Conservation (phyloP, 2,888 invertebrate species). For the Pristionchus fissidentatus region DNA sequence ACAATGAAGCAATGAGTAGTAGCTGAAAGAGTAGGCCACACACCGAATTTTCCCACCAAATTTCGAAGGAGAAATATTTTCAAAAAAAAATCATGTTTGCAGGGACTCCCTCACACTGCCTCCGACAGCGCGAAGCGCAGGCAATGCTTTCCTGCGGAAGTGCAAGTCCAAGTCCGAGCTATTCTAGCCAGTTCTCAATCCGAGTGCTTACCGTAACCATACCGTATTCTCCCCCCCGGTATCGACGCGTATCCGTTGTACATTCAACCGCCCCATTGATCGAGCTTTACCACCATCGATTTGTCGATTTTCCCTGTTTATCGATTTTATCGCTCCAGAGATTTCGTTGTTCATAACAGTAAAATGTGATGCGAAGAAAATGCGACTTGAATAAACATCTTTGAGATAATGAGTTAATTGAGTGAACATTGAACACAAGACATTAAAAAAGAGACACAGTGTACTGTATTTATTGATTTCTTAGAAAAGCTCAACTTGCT, state of each 20-base stretch:
- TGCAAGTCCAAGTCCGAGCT: slow-evolving; percentile 22
- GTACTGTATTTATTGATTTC: too few relatives aligned
- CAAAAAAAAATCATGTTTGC: background rate
- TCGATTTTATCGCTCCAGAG: background rate
- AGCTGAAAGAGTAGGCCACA: too few relatives aligned
- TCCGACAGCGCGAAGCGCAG: slow-evolving; percentile 20
- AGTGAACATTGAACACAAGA: too few relatives aligned
- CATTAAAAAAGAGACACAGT: too few relatives aligned
- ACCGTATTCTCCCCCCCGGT: background rate
- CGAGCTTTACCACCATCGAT: too few relatives aligned
- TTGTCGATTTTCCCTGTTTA: too few relatives aligned
- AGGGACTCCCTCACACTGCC: slow-evolving; percentile 27
- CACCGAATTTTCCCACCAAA: background rate
- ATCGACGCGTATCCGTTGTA: slow-evolving; percentile 14
- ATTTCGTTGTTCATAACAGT: slow-evolving; percentile 9
- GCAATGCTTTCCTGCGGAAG: slow-evolving; percentile 25
- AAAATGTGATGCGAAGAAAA: background rate
- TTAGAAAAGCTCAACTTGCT: too few relatives aligned
- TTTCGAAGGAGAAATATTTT: background rate
- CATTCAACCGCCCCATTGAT: slow-evolving; percentile 2
- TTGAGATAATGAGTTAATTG: too few relatives aligned
- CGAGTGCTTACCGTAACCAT: background rate
- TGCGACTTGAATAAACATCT: too few relatives aligned
- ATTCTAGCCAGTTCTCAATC: background rate
- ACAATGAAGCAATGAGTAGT: background rate